Conservation (phyloP, 2,888 invertebrate genomes). For the Hedya salicella region DNA sequence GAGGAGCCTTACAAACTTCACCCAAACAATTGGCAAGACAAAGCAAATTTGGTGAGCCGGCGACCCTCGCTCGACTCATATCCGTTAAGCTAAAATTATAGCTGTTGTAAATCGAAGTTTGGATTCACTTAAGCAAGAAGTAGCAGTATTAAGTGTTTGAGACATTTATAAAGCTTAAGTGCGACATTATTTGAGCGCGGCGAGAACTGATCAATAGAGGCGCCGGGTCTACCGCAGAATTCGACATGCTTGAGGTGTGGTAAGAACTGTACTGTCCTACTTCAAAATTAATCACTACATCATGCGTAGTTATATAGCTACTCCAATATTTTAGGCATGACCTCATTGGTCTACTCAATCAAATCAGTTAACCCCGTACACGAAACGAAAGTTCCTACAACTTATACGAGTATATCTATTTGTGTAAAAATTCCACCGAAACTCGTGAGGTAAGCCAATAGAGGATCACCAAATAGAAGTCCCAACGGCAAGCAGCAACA, state of each 20-base stretch:
- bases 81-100: constrained; percentile 33
- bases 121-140: constrained; percentile 33
- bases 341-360: too few species aligned
- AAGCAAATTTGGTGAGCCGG: constrained; percentile 8
- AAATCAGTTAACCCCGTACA: too few species aligned
- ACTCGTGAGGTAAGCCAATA: background rate
- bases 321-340: too few species aligned
- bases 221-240: background rate
- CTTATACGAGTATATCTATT: background rate
- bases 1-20: constrained; percentile 5
- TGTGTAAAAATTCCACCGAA: background rate
- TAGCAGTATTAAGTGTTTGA: constrained; percentile 26
- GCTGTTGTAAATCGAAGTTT: constrained; percentile 34
- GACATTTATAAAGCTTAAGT: constrained; percentile 26
- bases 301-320: too few species aligned
- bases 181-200: background rate
- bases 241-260: background rate
- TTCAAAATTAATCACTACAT: too few species aligned
- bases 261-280: too few species aligned
- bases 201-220: constrained; percentile 21
- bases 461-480: constrained; percentile 3
- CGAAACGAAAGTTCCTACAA: too few species aligned
- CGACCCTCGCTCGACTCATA: background rate
- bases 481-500: background rate
- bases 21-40: constrained; percentile 12